Percentiles rank a stretch among this genome's conserved stretches.
Conservation (phyloP, 2,888 invertebrate species). For the Nemapogon koenigi region DNA sequence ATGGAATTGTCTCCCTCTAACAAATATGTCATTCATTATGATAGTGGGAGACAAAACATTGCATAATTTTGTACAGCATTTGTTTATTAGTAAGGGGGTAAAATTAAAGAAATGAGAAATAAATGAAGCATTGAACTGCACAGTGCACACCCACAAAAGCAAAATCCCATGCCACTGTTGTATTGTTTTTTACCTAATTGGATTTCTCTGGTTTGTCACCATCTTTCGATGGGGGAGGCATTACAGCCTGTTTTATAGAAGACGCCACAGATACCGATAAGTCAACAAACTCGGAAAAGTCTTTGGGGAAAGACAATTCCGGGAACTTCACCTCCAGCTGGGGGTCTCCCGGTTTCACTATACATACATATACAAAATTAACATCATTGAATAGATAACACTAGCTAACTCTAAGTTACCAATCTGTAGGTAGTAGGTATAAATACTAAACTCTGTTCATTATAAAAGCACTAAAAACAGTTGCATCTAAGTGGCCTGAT, state of each 20-base stretch:
- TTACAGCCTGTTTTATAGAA: constrained; percentile 46
- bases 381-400: neutral
- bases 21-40: too few species aligned
- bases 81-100: too few species aligned
- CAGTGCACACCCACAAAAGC: too few species aligned
- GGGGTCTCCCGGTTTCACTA: constrained; percentile 74
- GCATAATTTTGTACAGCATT: too few species aligned
- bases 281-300: constrained; percentile 62
- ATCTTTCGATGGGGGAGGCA: constrained; percentile 50
- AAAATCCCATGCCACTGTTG: too few species aligned
- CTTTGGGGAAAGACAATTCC: constrained; percentile 65
- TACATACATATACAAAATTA: too few species aligned
- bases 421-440: neutral
- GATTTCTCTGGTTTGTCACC: constrained; percentile 4
- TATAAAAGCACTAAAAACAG: neutral
- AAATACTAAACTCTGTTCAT: neutral
- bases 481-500: neutral
- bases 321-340: constrained; percentile 68
- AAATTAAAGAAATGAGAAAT: too few species aligned
- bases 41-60: too few species aligned
- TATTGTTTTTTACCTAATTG: too few species aligned
- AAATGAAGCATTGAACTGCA: too few species aligned
- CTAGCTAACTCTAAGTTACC: neutral
- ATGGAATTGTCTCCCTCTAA: too few species aligned
- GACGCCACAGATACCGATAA: constrained; percentile 44